These are phyloP conservation scores for Axinella damicornis DNA, from an alignment of 37 sponge, comb jelly and placozoan species.

Conservation along the genomic window DNA sequence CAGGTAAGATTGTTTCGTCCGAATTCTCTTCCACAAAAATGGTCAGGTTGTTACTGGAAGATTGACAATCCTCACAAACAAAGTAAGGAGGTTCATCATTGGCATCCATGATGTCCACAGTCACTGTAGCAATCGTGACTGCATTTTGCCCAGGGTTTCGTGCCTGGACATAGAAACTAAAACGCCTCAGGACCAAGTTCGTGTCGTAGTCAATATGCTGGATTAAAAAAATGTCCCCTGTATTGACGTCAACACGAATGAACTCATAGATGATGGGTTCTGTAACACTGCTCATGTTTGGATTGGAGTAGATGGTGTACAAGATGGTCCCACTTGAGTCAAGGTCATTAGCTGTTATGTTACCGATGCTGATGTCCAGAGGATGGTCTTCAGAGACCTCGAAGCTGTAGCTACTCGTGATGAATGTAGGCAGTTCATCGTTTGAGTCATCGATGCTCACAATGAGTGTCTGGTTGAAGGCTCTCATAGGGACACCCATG, in stretches of 20 bases:
- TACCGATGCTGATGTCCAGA: conserved; percentile 3
- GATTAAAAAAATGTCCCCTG: conserved; percentile 54
- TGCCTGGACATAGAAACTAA: conserved; percentile 32
- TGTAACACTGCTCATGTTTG: background rate
- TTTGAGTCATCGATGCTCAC: conserved; percentile 24
- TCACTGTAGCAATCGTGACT: background rate
- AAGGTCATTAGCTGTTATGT: background rate
- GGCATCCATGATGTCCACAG: conserved; percentile 1
- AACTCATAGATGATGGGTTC: background rate
- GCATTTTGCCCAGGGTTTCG: background rate
- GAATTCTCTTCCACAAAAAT: background rate
- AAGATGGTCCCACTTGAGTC: conserved; percentile 1
- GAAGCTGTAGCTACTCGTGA: conserved; percentile 20
- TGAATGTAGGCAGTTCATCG: conserved; percentile 59
- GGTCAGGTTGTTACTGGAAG: background rate
- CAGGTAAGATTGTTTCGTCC: background rate
- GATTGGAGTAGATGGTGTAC: conserved; percentile 1
- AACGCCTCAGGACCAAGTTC: background rate
- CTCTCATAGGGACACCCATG: conserved; percentile 26
- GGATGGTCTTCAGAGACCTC: conserved; percentile 45
- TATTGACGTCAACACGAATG: conserved; percentile 24
- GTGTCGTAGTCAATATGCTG: conserved; percentile 30
- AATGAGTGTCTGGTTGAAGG: conserved; percentile 1
- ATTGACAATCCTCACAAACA: background rate
- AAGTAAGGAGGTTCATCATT: conserved; percentile 39